These are phyloP conservation scores for Coptodon bakossiorum DNA, from an alignment of 2,113 vertebrate genomes.

Conservation along the genomic window DNA sequence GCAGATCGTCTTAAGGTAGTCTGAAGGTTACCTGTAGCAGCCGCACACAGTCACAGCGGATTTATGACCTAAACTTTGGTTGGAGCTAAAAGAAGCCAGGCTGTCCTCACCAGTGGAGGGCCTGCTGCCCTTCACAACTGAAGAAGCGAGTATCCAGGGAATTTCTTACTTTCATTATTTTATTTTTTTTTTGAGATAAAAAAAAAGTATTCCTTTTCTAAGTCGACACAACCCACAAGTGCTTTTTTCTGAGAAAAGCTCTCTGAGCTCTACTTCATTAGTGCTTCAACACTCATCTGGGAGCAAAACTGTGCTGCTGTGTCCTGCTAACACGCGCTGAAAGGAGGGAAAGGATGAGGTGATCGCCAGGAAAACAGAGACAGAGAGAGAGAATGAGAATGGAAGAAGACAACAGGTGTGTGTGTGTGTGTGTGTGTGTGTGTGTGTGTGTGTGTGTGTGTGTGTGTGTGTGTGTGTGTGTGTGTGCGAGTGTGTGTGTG, in stretches of 20 bases:
- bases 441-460: background rate
- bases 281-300: background rate
- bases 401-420: background rate
- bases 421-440: background rate
- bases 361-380: background rate
- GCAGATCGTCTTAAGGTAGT: background rate
- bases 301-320: background rate
- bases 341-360: background rate
- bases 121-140: background rate
- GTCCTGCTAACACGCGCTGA: background rate
- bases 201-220: background rate
- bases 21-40: background rate
- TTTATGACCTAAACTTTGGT: background rate
- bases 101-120: background rate
- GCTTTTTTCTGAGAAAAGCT: background rate
- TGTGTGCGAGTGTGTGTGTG: no score
- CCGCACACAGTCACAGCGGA: fast-evolving
- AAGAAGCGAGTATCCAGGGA: background rate
- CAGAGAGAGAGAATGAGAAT: background rate
- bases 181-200: no score
- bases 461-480: no score
- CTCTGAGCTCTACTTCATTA: background rate
- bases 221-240: background rate
- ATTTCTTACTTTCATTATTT: background rate
- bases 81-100: background rate